Conservation (phyloP, 2,113 vertebrate species). For the Tor tambroides region DNA sequence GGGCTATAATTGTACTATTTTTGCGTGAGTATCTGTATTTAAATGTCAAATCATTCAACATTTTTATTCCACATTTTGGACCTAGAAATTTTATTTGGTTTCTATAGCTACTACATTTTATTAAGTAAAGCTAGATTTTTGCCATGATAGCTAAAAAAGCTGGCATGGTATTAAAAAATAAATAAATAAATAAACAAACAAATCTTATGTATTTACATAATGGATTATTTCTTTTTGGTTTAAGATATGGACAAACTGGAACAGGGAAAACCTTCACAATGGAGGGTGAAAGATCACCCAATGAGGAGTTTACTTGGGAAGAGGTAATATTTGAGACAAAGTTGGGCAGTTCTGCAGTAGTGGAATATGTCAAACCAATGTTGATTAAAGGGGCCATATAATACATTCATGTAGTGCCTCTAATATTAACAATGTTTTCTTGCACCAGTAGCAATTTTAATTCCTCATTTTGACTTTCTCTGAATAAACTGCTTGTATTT, state of each 20-base stretch:
- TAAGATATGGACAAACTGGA: conserved; percentile 97
- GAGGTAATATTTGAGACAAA: conserved; percentile 75
- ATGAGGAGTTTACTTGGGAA: conserved; percentile 94
- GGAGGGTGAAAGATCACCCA: conserved; percentile 93
- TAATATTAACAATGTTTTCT: too few relatives aligned
- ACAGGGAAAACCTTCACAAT: conserved; percentile 99
- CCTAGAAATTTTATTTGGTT: too few relatives aligned
- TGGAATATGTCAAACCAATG: background rate
- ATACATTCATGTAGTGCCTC: too few relatives aligned
- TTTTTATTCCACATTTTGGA: too few relatives aligned
- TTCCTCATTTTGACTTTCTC: too few relatives aligned
- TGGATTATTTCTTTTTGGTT: conserved; percentile 28
- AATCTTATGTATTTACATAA: background rate
- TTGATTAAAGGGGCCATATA: too few relatives aligned
- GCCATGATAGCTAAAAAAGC: background rate
- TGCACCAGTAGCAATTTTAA: too few relatives aligned
- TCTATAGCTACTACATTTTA: too few relatives aligned
- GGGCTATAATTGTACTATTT: conserved; percentile 98
- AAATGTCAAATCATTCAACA: too few relatives aligned
- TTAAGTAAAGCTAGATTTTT: background rate
- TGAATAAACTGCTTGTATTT: too few relatives aligned
- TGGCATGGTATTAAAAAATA: background rate
- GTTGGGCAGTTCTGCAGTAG: background rate
- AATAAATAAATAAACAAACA: background rate
- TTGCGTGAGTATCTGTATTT: conserved; percentile 85